Evolutionary conservation across 1,140 invertebrate genomes (phyloP), one percentile per base, ranked within the genome.

Genomic region (Teleopsis dalmanni): DNA sequence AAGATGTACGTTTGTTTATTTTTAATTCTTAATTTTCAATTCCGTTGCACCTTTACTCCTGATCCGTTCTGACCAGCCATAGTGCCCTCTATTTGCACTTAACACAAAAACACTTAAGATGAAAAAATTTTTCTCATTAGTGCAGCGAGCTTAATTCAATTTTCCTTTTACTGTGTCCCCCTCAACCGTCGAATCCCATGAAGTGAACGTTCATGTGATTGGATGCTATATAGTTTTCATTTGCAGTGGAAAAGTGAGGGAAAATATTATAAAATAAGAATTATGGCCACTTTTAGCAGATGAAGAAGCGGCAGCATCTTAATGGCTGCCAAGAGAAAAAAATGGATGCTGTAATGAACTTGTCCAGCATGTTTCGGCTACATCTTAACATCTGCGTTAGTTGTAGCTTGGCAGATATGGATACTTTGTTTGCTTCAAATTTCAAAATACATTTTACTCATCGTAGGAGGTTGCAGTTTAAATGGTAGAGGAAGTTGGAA

Each of bases 41-140:
- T 11, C 13, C 22, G 25, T 25, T 40, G 19, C 37, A n/a, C 21
- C 37, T 40, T 40, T 25, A n/a, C n/a, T 22, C 23, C 18, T 26
- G 14, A 27, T 18, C 10, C 6, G 21, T n/a, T 6, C 7, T 42
- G 19, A 42, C 23, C 25, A 42, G 8, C 7, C 14, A 37, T 26
- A 14, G 11, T 26, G 22, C 16, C 11, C 37, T 26, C 22, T 14
- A 6, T 3, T 10, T 10, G 14, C 21, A 13, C 37, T 16, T n/a
- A 23, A 40, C 3, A n/a, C 40, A 27, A 42, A 41, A 42, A 16
- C 40, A 42, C 40, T 42, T 42, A 42, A 42, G 40, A 22, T 42
- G 29, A 37, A 37, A 21, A 42, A 42, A 42, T 42, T 16, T 42
- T 42, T 42, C 40, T 45, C 26, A 45, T 45, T 45, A 45, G 27